Base-by-base conservation (phyloP, 2,113 vertebrate genomes). In the Elanoides forficatus region DNA sequence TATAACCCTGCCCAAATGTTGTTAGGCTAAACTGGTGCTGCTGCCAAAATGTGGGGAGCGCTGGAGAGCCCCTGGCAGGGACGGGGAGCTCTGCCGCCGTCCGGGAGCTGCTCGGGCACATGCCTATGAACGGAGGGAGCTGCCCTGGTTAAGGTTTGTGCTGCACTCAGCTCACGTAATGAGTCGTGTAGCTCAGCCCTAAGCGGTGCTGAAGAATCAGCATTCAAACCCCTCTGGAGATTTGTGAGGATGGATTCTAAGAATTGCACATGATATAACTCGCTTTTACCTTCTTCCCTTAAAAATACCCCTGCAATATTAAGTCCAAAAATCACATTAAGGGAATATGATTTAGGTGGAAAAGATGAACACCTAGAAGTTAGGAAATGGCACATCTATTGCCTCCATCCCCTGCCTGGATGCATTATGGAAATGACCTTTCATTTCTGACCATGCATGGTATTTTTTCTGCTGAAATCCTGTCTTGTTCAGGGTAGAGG, bases 311-410 rank as follows among this genome's bases (percentile, higher is more conserved):
- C 63, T 56, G 65, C 85, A 80, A 81, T 86, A 83, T 63, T 72
- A 72, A 89, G 42, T 66, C 50, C 11, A 52, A 84, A 91, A 89
- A 66, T 75, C 15, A 2, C 84, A 84, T 62, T 26, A 85, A 91
- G 40, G 73, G 43, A 91, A n/a, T n/a, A 53, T 87, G 89, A 94
- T 85, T 93, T 59, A 85, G 68, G 70, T 89, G 78, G 76, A 67
- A 81, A 86, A 62, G 86, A 88, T 65, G 80, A 97, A 81, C 47
- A 63, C 45, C 56, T 52, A 6, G 7, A 65, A 86, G 76, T 48
- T 63, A 52, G 75, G 86, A 75, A 76, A 89, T 62, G 88, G 76
- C 92, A 63, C 15, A 25, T 27, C 22, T 38, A 15, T 22, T 82
- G 81, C 74, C 71, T 82, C 47, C 60, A 36, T 74, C 47, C 43